phyloP scores from a whole-genome alignment of 2,113 vertebrate genomes.

The Microcebus tavaratra region DNA sequence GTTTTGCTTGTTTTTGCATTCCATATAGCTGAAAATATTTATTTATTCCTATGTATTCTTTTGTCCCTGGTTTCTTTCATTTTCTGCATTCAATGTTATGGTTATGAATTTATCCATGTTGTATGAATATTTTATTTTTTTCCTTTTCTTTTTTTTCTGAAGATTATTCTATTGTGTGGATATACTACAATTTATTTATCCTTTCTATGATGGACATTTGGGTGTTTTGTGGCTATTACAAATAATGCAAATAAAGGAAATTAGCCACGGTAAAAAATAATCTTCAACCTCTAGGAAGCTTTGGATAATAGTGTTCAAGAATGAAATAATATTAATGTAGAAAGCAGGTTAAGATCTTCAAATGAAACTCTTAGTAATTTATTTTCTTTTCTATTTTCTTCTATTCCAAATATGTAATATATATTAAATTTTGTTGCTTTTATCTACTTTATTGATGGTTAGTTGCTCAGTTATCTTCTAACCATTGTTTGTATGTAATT shows the following conservation, averaged over 20 bases:
- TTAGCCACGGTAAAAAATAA: neutral
- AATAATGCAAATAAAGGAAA: neutral
- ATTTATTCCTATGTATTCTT: neutral
- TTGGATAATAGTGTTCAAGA: neutral
- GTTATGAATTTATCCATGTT: neutral
- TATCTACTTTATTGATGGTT: neutral
- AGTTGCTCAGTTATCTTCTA: neutral
- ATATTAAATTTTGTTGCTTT: neutral
- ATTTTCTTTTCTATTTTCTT: neutral
- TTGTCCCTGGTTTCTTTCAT: neutral
- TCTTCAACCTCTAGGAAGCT: neutral
- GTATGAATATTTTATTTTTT: neutral
- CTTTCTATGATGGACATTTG: neutral
- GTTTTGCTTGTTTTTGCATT: neutral
- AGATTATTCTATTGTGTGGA: neutral
- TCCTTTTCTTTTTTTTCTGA: neutral
- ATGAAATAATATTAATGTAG: conserved; percentile 2
- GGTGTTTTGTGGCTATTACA: neutral
- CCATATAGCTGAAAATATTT: neutral
- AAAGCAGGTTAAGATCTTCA: neutral
- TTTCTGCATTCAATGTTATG: neutral
- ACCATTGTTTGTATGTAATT: neutral
- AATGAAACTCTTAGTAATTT: neutral
- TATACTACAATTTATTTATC: neutral
- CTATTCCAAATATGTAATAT: neutral